Base-by-base conservation (phyloP, 2,888 invertebrate genomes). In the Vannuccia rotundouncinata region DNA sequence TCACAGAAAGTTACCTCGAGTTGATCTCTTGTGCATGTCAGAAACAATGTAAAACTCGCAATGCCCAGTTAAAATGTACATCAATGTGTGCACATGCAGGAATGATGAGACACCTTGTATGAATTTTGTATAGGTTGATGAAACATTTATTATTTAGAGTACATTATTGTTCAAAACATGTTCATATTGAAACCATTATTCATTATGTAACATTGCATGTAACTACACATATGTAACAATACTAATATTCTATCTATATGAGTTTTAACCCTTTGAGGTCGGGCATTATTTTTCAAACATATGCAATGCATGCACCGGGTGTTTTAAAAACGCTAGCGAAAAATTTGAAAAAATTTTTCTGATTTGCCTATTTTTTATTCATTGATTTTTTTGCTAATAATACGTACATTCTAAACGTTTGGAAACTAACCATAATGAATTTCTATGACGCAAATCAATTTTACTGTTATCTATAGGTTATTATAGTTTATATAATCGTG, bases 101-200 rank as follows among this genome's bases (percentile, higher is more conserved):
- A 27, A 66, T 66, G 66, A 66, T 66, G 66, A 66, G 66, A 66
- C 66, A 66, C 66, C 66, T 66, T 66, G 66, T 2, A 66, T 66
- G 66, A 66, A 13, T 66, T 66, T 66, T 66, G 66, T 66, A 66
- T 66, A 66, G 66, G 13, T 66, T 66, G 66, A 66, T 66, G 2
- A 66, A 66, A 66, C 25, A 66, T 66, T 66, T 66, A 66, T 66
- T 66, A 66, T 66, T n/a, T 66, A 66, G 10, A 66, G 25, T 66
- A 2, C 5, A 66, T 66, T 66, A 66, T 5, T 66, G 22, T 66
- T 66, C 13, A 66, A 66, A 66, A 66, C 22, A 66, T n/a, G 2
- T 5, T 66, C 10, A 66, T 66, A 66, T 66, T 66, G 2, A 66
- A 66, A 66, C 22, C 66, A 66, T 66, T 66, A 22, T 22, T 66